Conservation (phyloP, 2,113 vertebrate species). For the Gobio gobio region DNA sequence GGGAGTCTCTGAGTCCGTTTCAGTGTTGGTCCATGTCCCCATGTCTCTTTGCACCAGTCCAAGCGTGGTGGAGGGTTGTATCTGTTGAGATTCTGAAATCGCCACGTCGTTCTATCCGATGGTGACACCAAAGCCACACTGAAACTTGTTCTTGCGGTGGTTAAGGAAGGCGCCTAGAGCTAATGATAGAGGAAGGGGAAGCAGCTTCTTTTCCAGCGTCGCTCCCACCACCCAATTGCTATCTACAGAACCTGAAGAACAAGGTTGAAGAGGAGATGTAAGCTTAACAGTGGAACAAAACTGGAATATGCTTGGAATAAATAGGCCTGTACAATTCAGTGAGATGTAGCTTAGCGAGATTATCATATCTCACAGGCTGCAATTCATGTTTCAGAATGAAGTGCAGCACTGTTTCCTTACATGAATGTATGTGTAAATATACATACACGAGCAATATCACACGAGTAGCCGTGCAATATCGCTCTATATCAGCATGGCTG, state of each 20-base stretch:
- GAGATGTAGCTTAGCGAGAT: not conserved
- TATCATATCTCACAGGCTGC: not conserved
- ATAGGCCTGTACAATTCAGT: not conserved
- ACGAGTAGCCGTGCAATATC: no score
- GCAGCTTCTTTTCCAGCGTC: conserved; percentile 89
- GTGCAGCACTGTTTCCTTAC: not conserved
- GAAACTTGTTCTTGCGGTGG: conserved; percentile 91
- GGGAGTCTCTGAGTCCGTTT: conserved; percentile 72
- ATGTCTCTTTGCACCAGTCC: conserved; percentile 68
- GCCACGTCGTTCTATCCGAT: conserved; percentile 77
- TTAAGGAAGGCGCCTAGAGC: conserved; percentile 90
- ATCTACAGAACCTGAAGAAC: conserved; percentile 81
- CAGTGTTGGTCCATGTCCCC: conserved; percentile 70
- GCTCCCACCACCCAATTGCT: conserved; percentile 91
- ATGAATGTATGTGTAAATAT: no score
- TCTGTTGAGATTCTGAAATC: conserved; percentile 49
- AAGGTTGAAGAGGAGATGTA: not conserved
- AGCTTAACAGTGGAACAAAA: not conserved
- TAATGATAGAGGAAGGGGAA: conserved; percentile 85
- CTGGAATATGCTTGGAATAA: not conserved
- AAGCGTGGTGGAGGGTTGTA: conserved; percentile 59
- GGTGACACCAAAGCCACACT: conserved; percentile 88
- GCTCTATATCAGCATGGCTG: no score
- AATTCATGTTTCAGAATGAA: not conserved
- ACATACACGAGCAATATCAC: no score